A percentile compares a stretch with the other conserved stretches of the same genome.
phyloP scores from a whole-genome alignment of 2,797 vertebrate species.

The Gorsachius magnificus region DNA sequence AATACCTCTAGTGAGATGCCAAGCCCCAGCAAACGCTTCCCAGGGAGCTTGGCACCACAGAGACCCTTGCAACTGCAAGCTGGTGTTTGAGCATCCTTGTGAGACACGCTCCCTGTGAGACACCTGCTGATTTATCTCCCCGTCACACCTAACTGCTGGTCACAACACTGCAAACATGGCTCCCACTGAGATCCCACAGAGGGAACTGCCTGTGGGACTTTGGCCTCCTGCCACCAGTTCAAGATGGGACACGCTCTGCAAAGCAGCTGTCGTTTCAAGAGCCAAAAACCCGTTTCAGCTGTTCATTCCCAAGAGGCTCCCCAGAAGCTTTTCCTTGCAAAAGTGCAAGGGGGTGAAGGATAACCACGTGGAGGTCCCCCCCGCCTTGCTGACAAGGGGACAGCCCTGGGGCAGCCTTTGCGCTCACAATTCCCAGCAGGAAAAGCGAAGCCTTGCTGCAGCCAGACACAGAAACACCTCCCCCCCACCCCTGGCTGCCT shows the following conservation, averaged over 20 bases:
- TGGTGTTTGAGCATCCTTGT: not conserved
- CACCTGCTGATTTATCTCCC: not conserved
- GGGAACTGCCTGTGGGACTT: not conserved
- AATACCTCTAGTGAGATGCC: not conserved
- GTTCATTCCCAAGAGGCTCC: not conserved
- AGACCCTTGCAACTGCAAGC: not conserved
- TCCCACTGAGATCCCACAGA: not conserved
- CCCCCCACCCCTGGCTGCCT: not conserved
- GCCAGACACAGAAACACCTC: not conserved
- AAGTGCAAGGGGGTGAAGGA: not conserved
- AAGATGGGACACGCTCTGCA: not conserved
- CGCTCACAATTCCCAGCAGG: not conserved
- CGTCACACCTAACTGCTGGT: not conserved
- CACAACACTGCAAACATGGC: not conserved
- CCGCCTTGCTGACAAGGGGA: not conserved
- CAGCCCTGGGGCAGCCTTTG: not conserved
- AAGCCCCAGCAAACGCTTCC: not conserved
- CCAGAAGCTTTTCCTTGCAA: not conserved
- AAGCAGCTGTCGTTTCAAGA: not conserved
- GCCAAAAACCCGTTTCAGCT: not conserved
- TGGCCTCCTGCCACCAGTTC: not conserved
- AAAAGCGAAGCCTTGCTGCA: not conserved
- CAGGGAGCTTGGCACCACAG: not conserved
- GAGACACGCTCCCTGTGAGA: fast-evolving
- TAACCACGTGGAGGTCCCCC: not conserved